Evolutionary conservation across 2,888 invertebrate species (phyloP), one percentile per base, ranked within the genome.

Genomic region (Luperina testacea): DNA sequence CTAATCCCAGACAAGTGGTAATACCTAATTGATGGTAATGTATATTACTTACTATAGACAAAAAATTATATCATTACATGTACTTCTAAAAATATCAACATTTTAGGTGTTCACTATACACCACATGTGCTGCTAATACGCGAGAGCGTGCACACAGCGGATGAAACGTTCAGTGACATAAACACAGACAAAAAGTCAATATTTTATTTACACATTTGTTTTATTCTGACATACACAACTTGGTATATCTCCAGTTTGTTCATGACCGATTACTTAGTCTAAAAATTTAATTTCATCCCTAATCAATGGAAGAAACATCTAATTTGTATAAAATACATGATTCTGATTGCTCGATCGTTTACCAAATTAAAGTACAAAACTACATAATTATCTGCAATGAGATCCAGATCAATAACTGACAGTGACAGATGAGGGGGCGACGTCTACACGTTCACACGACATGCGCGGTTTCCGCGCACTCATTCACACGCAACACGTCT

Each of bases 281-380:
- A 93, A 91, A 90, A 93, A 90, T 87, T 91, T 89, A 92, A 94
- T 94, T 95, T 95, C 94, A 94, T 94, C 92, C 95, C 95, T 96
- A 95, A 92, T 93, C 92, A 94, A 93, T 94, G 96, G 95, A 95
- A 95, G 96, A 95, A 95, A 96, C 94, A 93, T 92, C 93, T 94
- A 92, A 91, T 93, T 94, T 92, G 94, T 96, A 96, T 92, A 96
- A 96, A 96, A 96, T 96, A 96, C 96, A 96, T 96, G 96, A 96
- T 96, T 96, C 94, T 92, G 94, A 92, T 96, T 93, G 91, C 90
- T 94, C 93, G 93, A 93, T 93, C 90, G 90, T 92, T 94, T 93
- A 94, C 92, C 93, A 95, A 95, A 94, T 94, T 91, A 94, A 92
- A 93, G 94, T 95, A 96, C 93, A 95, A 96, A 95, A 94, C 95